Base-by-base conservation (phyloP, 2,797 vertebrate species). In the Sebastes matsubarae region DNA sequence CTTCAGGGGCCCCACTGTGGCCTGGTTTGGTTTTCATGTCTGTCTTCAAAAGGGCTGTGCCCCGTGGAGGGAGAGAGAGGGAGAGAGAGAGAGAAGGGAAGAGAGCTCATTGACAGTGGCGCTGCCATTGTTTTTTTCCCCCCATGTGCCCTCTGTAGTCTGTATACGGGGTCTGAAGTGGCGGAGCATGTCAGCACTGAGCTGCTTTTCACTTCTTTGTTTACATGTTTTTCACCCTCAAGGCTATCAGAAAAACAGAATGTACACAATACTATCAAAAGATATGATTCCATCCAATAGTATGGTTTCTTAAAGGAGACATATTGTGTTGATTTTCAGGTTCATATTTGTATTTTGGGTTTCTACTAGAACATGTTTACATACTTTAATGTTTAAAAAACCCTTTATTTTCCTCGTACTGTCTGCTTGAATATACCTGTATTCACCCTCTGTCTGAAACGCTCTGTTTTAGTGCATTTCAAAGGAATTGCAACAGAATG, bases 21-120 rank as follows among this genome's bases (percentile, higher is more conserved):
- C 87, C 77, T 30, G 67, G 77, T 89, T 90, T 36, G 24, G 91
- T 90, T 94, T 93, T 94, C 83, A 92, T 91, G 89, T 92, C 89
- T 89, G 70, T 77, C 92, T 94, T 94, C 93, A 94, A 94, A 94
- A 91, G 83, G 86, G 57, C 72, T 78, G 46, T 78, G 64, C 76
- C 75, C 77, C 18, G 16, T 77, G 58, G 82, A 76, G 72, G 10
- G 79, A 77, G 57, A 14, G 38, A 22, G 46, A 4, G 65, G 10
- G 34, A 34, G 34, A 34, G 10, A 20, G n/a, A 36, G 55, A 22
- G 25, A 38, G 14, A 27, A 63, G 61, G 59, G n/a, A 52, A 32
- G 52, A 52, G 8, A 24, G 80, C 59, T 12, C 27, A 72, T 50
- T n/a, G 18, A 67, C 75, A 50, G 34, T 42, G 52, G 61, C 5